Evolutionary conservation across 2,888 invertebrate genomes (phyloP).

Genomic region (Nebria salina): DNA sequence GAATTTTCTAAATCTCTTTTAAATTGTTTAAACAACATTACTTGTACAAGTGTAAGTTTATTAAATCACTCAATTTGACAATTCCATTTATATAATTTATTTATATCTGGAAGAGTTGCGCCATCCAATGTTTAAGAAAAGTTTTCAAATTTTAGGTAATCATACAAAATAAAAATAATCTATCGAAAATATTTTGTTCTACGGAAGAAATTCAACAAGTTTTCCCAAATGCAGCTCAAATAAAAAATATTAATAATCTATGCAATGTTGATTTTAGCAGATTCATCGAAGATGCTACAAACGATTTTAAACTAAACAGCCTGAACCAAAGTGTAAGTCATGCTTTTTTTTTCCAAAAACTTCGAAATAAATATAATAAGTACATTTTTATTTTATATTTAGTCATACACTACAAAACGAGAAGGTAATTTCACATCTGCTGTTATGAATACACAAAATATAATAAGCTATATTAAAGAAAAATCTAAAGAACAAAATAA

Average conservation of each 20-base stretch:
- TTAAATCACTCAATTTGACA: not conserved
- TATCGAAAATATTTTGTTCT: conserved; percentile 64
- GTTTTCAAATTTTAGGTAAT: conserved; percentile 57
- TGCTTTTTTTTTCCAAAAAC: not conserved
- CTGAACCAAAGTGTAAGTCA: conserved; percentile 62
- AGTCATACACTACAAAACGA: not conserved
- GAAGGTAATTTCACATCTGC: conserved; percentile 28
- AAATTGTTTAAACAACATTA: conserved; percentile 31
- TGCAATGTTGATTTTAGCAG: conserved; percentile 62
- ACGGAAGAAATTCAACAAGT: conserved; percentile 56
- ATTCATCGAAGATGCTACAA: conserved; percentile 61
- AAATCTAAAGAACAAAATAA: conserved; percentile 20
- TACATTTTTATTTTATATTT: not conserved
- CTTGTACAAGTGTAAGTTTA: conserved; percentile 34
- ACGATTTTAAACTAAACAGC: conserved; percentile 62
- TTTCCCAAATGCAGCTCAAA: conserved; percentile 59
- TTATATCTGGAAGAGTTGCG: no score
- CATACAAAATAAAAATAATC: conserved; percentile 61
- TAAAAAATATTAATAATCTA: conserved; percentile 58
- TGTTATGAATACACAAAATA: conserved; percentile 27
- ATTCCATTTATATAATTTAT: no score
- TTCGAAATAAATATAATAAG: no score
- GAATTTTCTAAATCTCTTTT: conserved; percentile 57
- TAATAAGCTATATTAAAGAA: conserved; percentile 24
- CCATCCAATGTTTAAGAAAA: no score